Evolutionary conservation across 1,140 invertebrate genomes (phyloP).

Genomic region (Megalopta genalis): DNA sequence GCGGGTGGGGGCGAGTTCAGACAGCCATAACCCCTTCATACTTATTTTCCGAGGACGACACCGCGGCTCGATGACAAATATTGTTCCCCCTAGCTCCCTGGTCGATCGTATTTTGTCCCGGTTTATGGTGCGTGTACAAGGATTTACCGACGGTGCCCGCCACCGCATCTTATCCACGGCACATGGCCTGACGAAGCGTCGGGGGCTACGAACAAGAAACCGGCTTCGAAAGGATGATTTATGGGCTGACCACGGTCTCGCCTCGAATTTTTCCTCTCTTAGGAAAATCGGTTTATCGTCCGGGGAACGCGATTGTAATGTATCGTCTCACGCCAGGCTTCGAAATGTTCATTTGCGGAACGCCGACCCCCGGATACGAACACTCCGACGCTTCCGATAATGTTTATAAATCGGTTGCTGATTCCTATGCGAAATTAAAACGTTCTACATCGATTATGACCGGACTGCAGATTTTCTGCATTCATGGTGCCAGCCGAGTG

Average conservation of each 20-base stretch:
- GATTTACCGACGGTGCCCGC: not conserved
- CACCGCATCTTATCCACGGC: not conserved
- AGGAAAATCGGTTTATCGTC: constrained; percentile 16
- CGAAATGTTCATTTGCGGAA: no score
- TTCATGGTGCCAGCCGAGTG: no score
- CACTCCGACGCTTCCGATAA: no score
- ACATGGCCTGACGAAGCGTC: not conserved
- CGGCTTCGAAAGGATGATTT: constrained; percentile 13
- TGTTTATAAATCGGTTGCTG: no score
- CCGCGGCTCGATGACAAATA: not conserved
- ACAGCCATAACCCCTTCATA: not conserved
- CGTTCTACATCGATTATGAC: no score
- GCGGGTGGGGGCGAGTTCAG: not conserved
- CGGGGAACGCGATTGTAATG: constrained; percentile 14
- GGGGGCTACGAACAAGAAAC: not conserved
- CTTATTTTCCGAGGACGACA: not conserved
- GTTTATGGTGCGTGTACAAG: not conserved
- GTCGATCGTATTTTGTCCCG: constrained; percentile 3
- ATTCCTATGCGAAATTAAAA: no score
- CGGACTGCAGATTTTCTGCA: no score
- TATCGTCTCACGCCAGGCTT: not conserved
- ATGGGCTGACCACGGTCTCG: constrained; percentile 16
- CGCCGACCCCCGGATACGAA: no score
- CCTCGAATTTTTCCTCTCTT: constrained; percentile 7
- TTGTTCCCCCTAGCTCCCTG: not conserved